Evolutionary conservation across 2,797 vertebrate species (phyloP).

Genomic region (Hypotaenidia philippensis): DNA sequence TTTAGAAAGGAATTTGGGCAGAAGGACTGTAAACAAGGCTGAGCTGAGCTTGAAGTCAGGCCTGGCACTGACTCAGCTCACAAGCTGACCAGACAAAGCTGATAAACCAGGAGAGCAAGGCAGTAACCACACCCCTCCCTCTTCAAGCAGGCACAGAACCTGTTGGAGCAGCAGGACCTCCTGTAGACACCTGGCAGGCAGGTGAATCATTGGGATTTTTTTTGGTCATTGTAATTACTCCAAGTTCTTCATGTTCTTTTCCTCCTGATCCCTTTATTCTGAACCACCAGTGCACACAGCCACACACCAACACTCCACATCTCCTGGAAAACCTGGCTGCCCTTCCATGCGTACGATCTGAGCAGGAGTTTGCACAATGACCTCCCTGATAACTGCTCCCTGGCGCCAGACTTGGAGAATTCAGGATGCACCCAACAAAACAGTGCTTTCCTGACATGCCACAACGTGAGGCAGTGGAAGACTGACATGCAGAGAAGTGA

Average conservation of each 20-base stretch:
- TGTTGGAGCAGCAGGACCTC: not conserved
- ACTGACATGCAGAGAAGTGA: not conserved
- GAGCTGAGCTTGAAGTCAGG: not conserved
- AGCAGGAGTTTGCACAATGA: not conserved
- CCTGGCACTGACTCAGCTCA: not conserved
- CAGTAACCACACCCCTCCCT: not conserved
- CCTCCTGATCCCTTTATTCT: conserved; percentile 4
- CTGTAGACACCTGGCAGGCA: not conserved
- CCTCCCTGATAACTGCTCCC: not conserved
- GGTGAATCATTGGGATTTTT: not conserved
- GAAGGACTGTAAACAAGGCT: not conserved
- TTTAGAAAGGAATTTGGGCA: not conserved
- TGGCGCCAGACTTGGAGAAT: not conserved
- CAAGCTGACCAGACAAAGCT: not conserved
- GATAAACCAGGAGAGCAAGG: conserved; percentile 1
- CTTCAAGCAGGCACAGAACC: fast-evolving
- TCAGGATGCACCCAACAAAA: not conserved
- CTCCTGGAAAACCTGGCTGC: not conserved
- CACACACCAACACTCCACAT: not conserved
- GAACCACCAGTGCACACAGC: not conserved
- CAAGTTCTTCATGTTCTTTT: conserved; percentile 16
- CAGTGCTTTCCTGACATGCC: not conserved
- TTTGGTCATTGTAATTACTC: not conserved
- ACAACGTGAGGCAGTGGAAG: not conserved
- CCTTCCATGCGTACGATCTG: not conserved